phyloP scores from a whole-genome alignment of 2,113 vertebrate species.

The Dendropsophus ebraccatus region DNA sequence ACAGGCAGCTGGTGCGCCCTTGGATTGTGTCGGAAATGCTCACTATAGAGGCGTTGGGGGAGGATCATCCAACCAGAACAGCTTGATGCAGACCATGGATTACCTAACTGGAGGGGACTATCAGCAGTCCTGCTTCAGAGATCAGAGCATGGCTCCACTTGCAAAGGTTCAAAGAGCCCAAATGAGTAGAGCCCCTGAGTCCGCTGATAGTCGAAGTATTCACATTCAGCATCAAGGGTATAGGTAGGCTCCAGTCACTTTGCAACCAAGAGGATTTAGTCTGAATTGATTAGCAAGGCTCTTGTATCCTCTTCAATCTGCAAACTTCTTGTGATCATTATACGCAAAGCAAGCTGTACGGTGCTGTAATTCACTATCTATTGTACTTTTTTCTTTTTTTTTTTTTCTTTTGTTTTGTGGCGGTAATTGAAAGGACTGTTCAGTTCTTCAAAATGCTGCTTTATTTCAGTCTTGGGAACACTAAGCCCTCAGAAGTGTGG shows the following conservation, averaged over 20 bases:
- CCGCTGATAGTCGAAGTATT: slow-evolving; percentile 87
- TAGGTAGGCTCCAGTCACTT: slow-evolving; percentile 88
- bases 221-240: slow-evolving; percentile 98
- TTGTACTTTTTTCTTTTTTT: neutral
- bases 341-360: slow-evolving; percentile 50
- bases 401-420: neutral
- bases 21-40: slow-evolving; percentile 87
- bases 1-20: slow-evolving; percentile 80
- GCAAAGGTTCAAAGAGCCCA: slow-evolving; percentile 94
- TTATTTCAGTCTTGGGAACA: slow-evolving; percentile 63
- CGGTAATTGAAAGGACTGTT: slow-evolving; percentile 20
- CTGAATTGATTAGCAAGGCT: slow-evolving; percentile 76
- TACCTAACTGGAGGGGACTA: slow-evolving; percentile 94
- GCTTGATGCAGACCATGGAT: slow-evolving; percentile 95
- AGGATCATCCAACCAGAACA: slow-evolving; percentile 79
- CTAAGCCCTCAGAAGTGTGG: slow-evolving; percentile 47
- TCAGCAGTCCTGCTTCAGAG: slow-evolving; percentile 97
- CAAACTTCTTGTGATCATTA: slow-evolving; percentile 79
- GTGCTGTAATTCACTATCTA: slow-evolving; percentile 37
- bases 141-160: slow-evolving; percentile 93
- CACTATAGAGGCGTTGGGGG: slow-evolving; percentile 88
- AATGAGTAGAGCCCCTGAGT: slow-evolving; percentile 86
- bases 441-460: slow-evolving; percentile 53
- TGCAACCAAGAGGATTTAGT: slow-evolving; percentile 71
- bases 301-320: slow-evolving; percentile 70